Evolutionary conservation across 2,797 vertebrate species (phyloP), one percentile per base, ranked within the genome.

Genomic region (Gymnothorax reevesii): DNA sequence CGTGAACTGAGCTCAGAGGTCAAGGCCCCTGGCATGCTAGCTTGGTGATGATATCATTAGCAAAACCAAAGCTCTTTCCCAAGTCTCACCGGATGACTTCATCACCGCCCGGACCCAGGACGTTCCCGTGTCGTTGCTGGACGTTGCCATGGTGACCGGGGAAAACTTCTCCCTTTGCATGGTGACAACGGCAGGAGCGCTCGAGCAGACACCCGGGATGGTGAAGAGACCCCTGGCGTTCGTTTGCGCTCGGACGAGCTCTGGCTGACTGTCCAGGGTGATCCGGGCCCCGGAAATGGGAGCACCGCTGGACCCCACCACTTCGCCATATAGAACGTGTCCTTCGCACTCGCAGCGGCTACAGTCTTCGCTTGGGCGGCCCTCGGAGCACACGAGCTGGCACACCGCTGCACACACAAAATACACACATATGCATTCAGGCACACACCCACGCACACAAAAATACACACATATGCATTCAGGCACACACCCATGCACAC

Each of bases 141-240:
- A 80, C 2, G 95, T 25, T 15, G 95, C 93, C 0, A 96, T 92
- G 0, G 89, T 77, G 0, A 92, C 90, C 0, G 94, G 92, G 25
- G 95, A 92, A 83, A 97, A 99, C 86, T 96, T 97, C 0, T 97
- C 95, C 8, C 94, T 95, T 75, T 89, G 94, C 90, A 97, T 95
- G 0, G 93, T 94, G 90, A 99, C 0, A 0, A 91, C 94, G 75
- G 92, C 93, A 0, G 3, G 75, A 20, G 64, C 90, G 82, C 90
- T 91, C 0, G 94, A 94, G 86, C 98, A 99, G 85, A 97, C 80
- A 52, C 96, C 97, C 0, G 42, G n/a, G 0, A 95, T 86, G 0
- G n/a, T 82, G 91, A 99, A 98, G 57, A 80, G 93, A 12, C 98
- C 98, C 0, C 85, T 95, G 79, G 84, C 87, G 8, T 98, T 92